Percentiles rank a stretch among this genome's conserved stretches.
phyloP scores from a whole-genome alignment of 2,113 vertebrate species.

The Thunnus maccoyii region DNA sequence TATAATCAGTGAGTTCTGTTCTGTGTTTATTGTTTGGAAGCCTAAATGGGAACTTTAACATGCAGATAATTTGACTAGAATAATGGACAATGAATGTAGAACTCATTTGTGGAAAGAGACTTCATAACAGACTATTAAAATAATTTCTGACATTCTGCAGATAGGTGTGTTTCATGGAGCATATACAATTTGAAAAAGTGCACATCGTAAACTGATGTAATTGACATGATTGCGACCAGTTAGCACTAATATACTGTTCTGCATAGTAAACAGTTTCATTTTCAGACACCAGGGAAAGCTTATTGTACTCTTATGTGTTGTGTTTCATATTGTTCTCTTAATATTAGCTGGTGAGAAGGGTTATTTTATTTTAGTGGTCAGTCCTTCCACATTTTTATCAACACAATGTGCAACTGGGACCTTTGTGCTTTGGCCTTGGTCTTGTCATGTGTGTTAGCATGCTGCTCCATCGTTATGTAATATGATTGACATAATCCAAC shows the following conservation, averaged over 20 bases:
- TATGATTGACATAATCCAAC: neutral
- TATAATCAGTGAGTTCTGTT: slow-evolving; percentile 7
- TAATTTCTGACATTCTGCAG: neutral
- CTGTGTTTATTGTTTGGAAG: slow-evolving; percentile 19
- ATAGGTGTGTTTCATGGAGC: slow-evolving; percentile 27
- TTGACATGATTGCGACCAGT: too few relatives aligned
- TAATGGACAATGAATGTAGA: neutral
- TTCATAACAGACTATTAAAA: neutral
- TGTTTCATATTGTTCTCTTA: too few relatives aligned
- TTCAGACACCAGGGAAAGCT: too few relatives aligned
- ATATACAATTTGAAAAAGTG: neutral
- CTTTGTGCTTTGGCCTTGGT: neutral
- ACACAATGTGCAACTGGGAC: neutral
- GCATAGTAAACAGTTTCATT: too few relatives aligned
- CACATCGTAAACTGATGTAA: slow-evolving; percentile 20
- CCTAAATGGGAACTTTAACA: slow-evolving; percentile 5
- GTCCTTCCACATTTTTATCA: neutral
- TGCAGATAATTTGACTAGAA: neutral
- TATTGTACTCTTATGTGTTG: too few relatives aligned
- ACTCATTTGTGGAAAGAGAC: slow-evolving; percentile 12
- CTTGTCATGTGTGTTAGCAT: neutral
- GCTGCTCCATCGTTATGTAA: neutral
- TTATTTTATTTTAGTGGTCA: too few relatives aligned
- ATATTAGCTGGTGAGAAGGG: too few relatives aligned
- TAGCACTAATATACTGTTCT: too few relatives aligned